phyloP scores from a whole-genome alignment of 2,797 vertebrate genomes.

The Anomalospiza imberbis region DNA sequence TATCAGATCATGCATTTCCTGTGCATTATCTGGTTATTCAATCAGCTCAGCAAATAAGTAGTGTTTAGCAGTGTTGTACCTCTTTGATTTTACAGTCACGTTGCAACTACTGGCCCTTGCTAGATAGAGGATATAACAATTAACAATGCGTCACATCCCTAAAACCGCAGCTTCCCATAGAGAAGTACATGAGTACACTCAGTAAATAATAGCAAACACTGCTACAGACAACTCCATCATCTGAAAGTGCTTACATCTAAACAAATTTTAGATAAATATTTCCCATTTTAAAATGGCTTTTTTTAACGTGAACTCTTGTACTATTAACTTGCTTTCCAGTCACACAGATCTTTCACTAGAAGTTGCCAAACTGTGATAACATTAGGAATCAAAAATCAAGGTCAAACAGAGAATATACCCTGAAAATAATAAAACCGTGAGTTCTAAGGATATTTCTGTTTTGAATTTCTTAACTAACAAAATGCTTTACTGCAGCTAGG shows the following conservation, averaged over 20 bases:
- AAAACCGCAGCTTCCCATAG: background rate
- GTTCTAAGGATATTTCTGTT: too few relatives aligned
- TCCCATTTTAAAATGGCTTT: background rate
- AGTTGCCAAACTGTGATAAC: background rate
- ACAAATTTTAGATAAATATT: background rate
- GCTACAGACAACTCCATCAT: background rate
- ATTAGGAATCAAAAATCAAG: background rate
- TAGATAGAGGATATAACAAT: conserved; percentile 2
- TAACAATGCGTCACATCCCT: background rate
- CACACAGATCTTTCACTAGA: background rate
- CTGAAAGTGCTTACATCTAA: background rate
- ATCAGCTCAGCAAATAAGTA: background rate
- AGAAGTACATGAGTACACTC: background rate
- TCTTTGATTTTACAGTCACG: background rate
- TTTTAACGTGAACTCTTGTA: background rate
- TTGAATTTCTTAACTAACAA: too few relatives aligned
- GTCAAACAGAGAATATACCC: background rate
- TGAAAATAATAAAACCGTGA: conserved; percentile 24
- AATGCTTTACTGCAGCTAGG: too few relatives aligned
- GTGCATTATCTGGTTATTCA: background rate
- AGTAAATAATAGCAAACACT: background rate
- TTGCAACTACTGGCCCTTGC: background rate
- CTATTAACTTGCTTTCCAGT: background rate
- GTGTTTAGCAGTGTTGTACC: background rate
- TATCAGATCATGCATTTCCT: background rate